phyloP scores from a whole-genome alignment of 35 echinoderm and acorn worm genomes.

The Holothuria glaberrima region DNA sequence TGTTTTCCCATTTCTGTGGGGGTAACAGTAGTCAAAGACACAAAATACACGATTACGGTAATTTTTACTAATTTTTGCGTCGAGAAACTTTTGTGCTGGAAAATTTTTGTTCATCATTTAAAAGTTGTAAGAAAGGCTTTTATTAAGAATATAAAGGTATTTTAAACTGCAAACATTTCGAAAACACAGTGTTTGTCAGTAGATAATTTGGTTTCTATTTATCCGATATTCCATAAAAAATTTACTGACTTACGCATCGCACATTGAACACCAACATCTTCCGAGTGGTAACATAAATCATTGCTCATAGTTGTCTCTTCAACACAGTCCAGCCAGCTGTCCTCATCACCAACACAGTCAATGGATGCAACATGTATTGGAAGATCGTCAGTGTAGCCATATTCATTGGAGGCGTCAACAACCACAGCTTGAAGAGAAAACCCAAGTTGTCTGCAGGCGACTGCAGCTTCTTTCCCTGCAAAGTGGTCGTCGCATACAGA shows the following conservation, averaged over 20 bases:
- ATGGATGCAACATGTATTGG: constrained; percentile 14
- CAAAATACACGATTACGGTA: too few species aligned
- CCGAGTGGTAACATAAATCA: neutral
- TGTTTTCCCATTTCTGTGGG: too few species aligned
- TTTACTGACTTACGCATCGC: neutral
- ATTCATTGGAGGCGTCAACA: neutral
- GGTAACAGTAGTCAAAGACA: too few species aligned
- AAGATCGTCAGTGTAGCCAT: neutral
- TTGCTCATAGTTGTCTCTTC: neutral
- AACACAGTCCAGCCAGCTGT: neutral
- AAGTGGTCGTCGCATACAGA: constrained; percentile 32
- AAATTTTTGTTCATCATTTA: too few species aligned
- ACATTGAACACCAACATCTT: constrained; percentile 10
- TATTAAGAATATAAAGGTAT: too few species aligned
- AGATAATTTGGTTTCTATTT: too few species aligned
- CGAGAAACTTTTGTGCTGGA: too few species aligned
- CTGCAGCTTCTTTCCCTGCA: neutral
- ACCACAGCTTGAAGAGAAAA: neutral
- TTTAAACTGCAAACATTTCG: too few species aligned
- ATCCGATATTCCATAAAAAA: too few species aligned
- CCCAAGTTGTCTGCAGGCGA: constrained; percentile 14
- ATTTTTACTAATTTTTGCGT: too few species aligned
- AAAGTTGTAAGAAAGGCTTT: too few species aligned
- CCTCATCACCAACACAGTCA: neutral
- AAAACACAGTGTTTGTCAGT: too few species aligned